Evolutionary conservation across 2,113 vertebrate genomes (phyloP).

Genomic region (Ceyx cyanopectus): DNA sequence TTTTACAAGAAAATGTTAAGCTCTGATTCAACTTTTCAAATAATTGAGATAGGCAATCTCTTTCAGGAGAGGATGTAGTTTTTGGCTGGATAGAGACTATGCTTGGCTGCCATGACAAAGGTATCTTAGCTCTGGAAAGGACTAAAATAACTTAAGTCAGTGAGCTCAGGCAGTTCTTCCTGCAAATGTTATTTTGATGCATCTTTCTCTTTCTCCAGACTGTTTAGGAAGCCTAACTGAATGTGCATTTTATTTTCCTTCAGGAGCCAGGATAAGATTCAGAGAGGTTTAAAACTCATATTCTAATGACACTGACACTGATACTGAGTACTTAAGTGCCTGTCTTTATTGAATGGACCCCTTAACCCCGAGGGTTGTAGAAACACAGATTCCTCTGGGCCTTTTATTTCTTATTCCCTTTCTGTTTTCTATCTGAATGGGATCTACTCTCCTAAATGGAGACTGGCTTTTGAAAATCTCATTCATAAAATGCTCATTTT

Average conservation of each 20-base stretch:
- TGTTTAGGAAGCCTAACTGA: background rate
- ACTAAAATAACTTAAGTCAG: background rate
- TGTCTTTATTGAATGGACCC: background rate
- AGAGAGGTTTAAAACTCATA: background rate
- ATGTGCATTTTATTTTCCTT: background rate
- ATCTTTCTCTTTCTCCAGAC: background rate
- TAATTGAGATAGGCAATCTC: background rate
- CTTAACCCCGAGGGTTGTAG: background rate
- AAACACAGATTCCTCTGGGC: background rate
- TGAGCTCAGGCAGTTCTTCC: background rate
- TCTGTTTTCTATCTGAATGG: background rate
- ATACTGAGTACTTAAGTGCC: background rate
- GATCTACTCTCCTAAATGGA: background rate
- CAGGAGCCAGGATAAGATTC: background rate
- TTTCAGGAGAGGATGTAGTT: background rate
- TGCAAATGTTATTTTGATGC: background rate
- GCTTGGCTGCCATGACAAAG: background rate
- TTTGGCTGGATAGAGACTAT: background rate
- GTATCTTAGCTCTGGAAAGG: background rate
- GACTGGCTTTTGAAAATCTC: background rate
- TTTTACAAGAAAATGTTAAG: background rate
- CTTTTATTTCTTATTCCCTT: background rate
- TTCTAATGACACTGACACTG: background rate
- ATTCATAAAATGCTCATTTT: constrained; percentile 4
- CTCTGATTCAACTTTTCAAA: background rate